Percentiles rank a stretch among this genome's conserved stretches.
These are phyloP conservation scores for Cantharis nigra DNA, from an alignment of 2,888 invertebrate genomes.

Conservation along the genomic window DNA sequence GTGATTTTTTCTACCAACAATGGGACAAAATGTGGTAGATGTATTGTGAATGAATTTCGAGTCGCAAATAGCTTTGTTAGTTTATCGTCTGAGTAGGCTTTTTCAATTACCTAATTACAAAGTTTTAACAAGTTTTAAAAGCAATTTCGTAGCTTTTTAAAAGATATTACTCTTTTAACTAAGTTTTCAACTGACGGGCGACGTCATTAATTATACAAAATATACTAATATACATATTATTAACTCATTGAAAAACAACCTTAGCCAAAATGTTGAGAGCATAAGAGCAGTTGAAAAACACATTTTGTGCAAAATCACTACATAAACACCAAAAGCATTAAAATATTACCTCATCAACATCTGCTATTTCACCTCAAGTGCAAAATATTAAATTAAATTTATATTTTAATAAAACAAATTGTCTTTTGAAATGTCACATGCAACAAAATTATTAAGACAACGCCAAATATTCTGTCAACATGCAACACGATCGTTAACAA, in stretches of 20 bases:
- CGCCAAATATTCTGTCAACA: constrained; percentile 24
- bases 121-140: constrained; percentile 55
- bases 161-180: constrained; percentile 53
- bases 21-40: not conserved
- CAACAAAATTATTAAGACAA: constrained; percentile 7
- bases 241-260: constrained; percentile 14
- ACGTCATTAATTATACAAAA: constrained; percentile 31
- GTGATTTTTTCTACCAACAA: not conserved
- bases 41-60: not conserved
- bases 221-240: constrained; percentile 30
- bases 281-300: not conserved
- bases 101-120: constrained; percentile 55
- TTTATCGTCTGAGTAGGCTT: constrained; percentile 42
- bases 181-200: constrained; percentile 31
- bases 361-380: not conserved
- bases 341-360: not conserved
- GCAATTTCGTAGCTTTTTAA: constrained; percentile 52
- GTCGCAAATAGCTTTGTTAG: constrained; percentile 24
- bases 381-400: not conserved
- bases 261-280: not conserved
- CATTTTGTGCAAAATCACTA: not conserved
- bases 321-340: not conserved
- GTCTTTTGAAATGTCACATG: constrained; percentile 20
- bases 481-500: constrained; percentile 27
- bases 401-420: constrained; percentile 4